These are phyloP conservation scores for Listrodromus nycthemerus DNA, from an alignment of 2,888 invertebrate species.

Conservation along the genomic window DNA sequence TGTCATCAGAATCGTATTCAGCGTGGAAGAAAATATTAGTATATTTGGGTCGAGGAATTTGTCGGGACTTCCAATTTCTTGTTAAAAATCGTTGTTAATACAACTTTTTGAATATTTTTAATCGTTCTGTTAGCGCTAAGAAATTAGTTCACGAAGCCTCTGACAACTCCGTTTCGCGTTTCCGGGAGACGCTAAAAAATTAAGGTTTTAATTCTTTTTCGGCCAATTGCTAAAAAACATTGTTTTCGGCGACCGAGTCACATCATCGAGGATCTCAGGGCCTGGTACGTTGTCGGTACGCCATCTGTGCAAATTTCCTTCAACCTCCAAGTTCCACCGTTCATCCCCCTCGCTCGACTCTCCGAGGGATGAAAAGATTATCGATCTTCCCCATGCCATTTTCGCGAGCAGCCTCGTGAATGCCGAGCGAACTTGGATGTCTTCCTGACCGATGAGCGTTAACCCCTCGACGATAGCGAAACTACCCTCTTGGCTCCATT, in stretches of 20 bases:
- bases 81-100: neutral
- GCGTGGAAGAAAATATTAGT: neutral
- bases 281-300: conserved; percentile 40
- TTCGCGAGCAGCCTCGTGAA: conserved; percentile 26
- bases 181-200: too few relatives aligned
- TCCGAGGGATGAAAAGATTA: conserved; percentile 55
- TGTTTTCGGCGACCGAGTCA: neutral
- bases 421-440: conserved; percentile 55
- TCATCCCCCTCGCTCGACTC: conserved; percentile 52
- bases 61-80: neutral
- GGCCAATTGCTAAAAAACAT: too few relatives aligned
- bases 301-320: conserved; percentile 60
- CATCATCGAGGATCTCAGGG: neutral
- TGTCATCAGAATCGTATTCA: neutral
- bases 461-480: conserved; percentile 49
- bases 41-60: neutral
- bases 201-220: too few relatives aligned
- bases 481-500: neutral
- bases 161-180: too few relatives aligned
- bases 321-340: conserved; percentile 31
- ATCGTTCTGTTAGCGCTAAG: neutral
- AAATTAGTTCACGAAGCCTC: neutral
- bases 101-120: neutral
- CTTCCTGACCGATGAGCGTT: conserved; percentile 82
- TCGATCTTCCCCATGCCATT: conserved; percentile 59